phyloP scores from a whole-genome alignment of 2,113 vertebrate genomes.

The Psettodes erumei region DNA sequence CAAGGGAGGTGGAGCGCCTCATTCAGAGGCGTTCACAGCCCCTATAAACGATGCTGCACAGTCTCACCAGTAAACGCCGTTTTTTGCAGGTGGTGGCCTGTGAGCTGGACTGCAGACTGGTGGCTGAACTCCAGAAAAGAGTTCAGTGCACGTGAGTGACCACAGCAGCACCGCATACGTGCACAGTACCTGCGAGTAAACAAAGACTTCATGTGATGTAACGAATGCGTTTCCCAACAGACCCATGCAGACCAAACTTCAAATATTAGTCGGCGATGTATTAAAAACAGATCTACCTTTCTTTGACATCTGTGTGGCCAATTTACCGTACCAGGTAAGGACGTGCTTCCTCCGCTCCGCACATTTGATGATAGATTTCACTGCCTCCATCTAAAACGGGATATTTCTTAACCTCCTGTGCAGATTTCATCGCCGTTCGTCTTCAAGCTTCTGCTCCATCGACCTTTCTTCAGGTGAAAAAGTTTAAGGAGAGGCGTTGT shows the following conservation, averaged over 20 bases:
- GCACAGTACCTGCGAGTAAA: neutral
- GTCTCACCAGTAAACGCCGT: neutral
- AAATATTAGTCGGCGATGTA: conserved; percentile 94
- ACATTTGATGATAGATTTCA: neutral
- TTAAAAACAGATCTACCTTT: conserved; percentile 95
- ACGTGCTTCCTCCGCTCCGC: neutral
- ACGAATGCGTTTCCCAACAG: conserved; percentile 51
- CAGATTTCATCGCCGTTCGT: conserved; percentile 99
- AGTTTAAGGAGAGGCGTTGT: neutral
- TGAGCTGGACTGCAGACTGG: conserved; percentile 94
- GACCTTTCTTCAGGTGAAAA: conserved; percentile 96
- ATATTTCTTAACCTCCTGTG: conserved; percentile 23
- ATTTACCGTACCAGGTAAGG: conserved; percentile 95
- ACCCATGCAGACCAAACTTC: conserved; percentile 90
- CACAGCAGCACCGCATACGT: neutral
- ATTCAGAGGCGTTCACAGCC: neutral
- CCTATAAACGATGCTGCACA: too few species aligned
- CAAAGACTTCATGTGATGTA: neutral
- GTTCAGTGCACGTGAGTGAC: conserved; percentile 95
- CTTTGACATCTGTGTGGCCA: conserved; percentile 97
- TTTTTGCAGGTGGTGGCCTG: conserved; percentile 90
- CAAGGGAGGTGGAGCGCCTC: too few species aligned
- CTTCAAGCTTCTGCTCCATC: conserved; percentile 95
- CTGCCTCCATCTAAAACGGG: neutral
- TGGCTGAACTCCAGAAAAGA: conserved; percentile 98